Percentiles rank a stretch among this genome's conserved stretches.
Evolutionary conservation across 2,797 vertebrate species (phyloP).

Genomic region (Aratinga solstitialis): DNA sequence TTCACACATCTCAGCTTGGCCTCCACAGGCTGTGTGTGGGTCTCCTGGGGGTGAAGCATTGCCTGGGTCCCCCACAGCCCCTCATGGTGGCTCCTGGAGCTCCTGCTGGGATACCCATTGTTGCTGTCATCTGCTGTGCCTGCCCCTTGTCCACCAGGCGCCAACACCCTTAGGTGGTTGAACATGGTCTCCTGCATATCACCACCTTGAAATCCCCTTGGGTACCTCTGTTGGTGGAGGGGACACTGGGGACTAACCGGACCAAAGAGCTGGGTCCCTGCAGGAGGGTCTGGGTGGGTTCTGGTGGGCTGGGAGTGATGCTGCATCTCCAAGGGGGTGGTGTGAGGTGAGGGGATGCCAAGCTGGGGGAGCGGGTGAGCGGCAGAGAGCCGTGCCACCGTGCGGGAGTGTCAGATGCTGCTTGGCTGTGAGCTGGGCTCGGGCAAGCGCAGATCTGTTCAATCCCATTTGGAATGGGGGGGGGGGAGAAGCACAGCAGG

Average conservation of each 20-base stretch:
- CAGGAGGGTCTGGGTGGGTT: background rate
- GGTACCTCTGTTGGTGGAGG: background rate
- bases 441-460: constrained; percentile 33
- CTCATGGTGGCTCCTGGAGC: accelerated
- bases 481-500: background rate
- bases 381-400: constrained; percentile 44
- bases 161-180: background rate
- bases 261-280: background rate
- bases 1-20: background rate
- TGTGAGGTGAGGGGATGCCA: background rate
- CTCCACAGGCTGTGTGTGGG: background rate
- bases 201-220: background rate
- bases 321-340: background rate
- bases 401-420: constrained; percentile 53
- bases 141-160: background rate
- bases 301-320: background rate
- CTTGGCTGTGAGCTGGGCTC: constrained; percentile 49
- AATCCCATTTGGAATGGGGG: constrained; percentile 39
- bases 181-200: background rate
- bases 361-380: constrained; percentile 37
- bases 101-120: accelerated
- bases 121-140: background rate
- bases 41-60: background rate
- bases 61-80: background rate
- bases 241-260: accelerated